These are phyloP conservation scores for Alentia gelatinosa DNA, from an alignment of 2,888 invertebrate genomes.

Conservation along the genomic window DNA sequence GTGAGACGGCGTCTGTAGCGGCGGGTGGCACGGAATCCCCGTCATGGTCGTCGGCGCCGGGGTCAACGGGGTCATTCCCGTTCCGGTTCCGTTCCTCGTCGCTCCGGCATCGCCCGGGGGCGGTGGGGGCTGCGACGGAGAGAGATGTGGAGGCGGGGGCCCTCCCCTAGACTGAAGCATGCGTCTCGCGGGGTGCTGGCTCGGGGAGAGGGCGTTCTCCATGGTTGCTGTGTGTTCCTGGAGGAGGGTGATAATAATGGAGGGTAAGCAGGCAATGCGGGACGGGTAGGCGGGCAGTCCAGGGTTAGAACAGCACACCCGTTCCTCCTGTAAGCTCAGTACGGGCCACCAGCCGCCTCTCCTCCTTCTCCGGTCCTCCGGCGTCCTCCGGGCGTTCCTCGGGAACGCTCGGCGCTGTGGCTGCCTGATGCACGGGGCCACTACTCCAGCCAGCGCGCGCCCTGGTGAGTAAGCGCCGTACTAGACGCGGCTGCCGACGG, in stretches of 20 bases:
- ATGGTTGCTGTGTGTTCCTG: not conserved
- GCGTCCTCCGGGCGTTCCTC: not conserved
- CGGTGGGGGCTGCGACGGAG: too few species aligned
- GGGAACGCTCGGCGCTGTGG: not conserved
- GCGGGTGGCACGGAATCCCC: not conserved
- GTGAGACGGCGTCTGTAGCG: not conserved
- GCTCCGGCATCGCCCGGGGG: too few species aligned
- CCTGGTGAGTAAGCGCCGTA: not conserved
- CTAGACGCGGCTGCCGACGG: not conserved
- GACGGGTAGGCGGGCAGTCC: not conserved
- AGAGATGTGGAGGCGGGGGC: too few species aligned
- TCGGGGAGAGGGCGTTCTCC: not conserved
- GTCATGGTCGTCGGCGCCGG: not conserved
- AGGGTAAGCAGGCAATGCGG: not conserved
- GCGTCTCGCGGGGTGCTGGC: not conserved
- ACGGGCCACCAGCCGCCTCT: not conserved
- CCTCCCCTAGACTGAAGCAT: too few species aligned
- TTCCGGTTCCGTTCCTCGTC: not conserved
- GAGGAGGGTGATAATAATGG: not conserved
- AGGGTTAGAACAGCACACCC: too few species aligned
- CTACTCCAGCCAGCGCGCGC: too few species aligned
- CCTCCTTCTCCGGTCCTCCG: not conserved
- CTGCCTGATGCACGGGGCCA: not conserved
- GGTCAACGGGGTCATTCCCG: not conserved
- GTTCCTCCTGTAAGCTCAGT: not conserved